Evolutionary conservation across 2,113 vertebrate species (phyloP).

Genomic region (Anser cygnoides): DNA sequence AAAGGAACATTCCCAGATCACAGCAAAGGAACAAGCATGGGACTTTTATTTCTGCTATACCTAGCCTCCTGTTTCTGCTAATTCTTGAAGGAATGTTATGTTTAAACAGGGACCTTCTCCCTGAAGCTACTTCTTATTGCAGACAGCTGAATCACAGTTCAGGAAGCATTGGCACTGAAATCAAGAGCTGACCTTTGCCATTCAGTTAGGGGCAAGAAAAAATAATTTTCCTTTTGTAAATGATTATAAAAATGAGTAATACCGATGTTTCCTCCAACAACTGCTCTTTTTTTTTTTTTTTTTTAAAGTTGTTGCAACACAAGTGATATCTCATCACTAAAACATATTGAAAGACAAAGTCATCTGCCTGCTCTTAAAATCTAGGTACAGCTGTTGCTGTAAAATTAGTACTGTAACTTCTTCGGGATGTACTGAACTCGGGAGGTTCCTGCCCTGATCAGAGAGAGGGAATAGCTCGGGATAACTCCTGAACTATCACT

Average conservation of each 20-base stretch:
- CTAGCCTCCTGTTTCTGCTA: background rate
- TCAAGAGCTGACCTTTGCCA: background rate
- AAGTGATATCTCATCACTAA: background rate
- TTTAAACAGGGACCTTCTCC: background rate
- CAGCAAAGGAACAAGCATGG: background rate
- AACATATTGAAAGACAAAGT: slow-evolving; percentile 9
- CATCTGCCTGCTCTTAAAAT: background rate
- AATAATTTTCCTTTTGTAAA: background rate
- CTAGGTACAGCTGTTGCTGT: slow-evolving; percentile 4
- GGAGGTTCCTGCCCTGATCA: slow-evolving; percentile 4
- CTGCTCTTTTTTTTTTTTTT: too few relatives aligned
- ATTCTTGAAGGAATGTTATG: background rate
- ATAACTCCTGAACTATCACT: background rate
- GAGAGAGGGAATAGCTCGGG: background rate
- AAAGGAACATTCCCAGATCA: background rate
- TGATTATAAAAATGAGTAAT: background rate
- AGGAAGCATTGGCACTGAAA: background rate
- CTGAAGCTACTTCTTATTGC: background rate
- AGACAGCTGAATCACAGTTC: background rate
- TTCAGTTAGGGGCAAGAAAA: background rate
- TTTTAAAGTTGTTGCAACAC: background rate
- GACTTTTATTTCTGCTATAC: background rate
- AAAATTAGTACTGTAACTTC: background rate
- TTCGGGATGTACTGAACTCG: background rate
- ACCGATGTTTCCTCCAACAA: background rate